Percentiles rank a stretch among this genome's conserved stretches.
These are phyloP conservation scores for Cecropterus lyciades DNA, from an alignment of 1,140 invertebrate species.

Conservation along the genomic window DNA sequence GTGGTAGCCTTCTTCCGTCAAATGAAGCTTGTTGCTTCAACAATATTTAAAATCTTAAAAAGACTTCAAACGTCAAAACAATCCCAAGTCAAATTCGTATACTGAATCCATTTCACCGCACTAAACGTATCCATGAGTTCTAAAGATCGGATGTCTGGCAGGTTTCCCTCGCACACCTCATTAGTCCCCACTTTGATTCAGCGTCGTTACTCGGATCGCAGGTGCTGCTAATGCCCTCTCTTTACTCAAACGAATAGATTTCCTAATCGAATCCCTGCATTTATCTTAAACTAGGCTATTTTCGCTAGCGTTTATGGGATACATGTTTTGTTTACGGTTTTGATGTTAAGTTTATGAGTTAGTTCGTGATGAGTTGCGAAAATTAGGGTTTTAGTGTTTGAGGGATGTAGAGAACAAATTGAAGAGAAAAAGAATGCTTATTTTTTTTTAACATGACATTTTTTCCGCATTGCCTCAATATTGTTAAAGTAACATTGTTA, in stretches of 20 bases:
- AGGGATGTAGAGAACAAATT: no score
- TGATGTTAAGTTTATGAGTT: no score
- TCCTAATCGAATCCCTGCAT: conserved; percentile 48
- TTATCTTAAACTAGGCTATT: conserved; percentile 36
- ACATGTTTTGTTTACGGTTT: neutral
- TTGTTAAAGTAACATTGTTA: no score
- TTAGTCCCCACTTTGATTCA: conserved; percentile 67
- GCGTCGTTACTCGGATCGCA: conserved; percentile 41
- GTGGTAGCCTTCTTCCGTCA: no score
- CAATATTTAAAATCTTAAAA: no score
- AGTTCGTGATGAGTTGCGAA: no score
- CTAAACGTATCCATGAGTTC: conserved; percentile 39
- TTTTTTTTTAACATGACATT: no score
- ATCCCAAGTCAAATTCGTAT: conserved; percentile 1
- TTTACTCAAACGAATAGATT: conserved; percentile 53
- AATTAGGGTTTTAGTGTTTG: no score
- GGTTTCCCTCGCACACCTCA: conserved; percentile 59
- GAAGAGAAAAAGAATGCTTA: no score
- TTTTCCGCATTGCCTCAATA: no score
- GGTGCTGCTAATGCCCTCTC: conserved; percentile 61
- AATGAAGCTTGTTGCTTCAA: no score
- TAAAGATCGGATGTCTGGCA: conserved; percentile 49
- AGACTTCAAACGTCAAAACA: no score
- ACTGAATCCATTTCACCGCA: conserved; percentile 41
- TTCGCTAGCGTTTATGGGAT: conserved; percentile 15